Conservation (phyloP, 2,113 vertebrate genomes). For the Clarias gariepinus region DNA sequence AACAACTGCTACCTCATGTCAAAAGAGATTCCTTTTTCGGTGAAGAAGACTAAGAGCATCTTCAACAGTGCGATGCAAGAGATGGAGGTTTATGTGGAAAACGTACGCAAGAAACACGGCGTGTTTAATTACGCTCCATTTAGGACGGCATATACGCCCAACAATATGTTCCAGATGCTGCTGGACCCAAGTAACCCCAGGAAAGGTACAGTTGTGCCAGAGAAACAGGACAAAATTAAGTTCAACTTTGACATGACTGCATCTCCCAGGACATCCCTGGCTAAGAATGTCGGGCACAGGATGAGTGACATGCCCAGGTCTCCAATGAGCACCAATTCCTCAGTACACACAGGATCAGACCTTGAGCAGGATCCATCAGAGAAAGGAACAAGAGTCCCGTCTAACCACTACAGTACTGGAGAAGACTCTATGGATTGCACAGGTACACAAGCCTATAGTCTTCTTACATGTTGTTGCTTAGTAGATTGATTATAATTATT, state of each 20-base stretch:
- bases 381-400: slow-evolving; percentile 78
- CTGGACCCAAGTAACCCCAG: slow-evolving; percentile 87
- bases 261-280: slow-evolving; percentile 84
- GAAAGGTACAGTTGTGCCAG: slow-evolving; percentile 83
- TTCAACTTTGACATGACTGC: slow-evolving; percentile 95
- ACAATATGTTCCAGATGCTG: slow-evolving; percentile 97
- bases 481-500: background rate
- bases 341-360: slow-evolving; percentile 94
- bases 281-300: slow-evolving; percentile 75
- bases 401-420: slow-evolving; percentile 84
- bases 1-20: slow-evolving; percentile 99
- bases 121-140: slow-evolving; percentile 98
- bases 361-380: slow-evolving; percentile 87
- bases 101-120: slow-evolving; percentile 91
- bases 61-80: slow-evolving; percentile 99
- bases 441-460: slow-evolving; percentile 63
- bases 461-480: slow-evolving; percentile 28
- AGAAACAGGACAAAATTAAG: slow-evolving; percentile 96
- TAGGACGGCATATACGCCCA: slow-evolving; percentile 93
- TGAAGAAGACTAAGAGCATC: slow-evolving; percentile 99
- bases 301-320: slow-evolving; percentile 85
- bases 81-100: slow-evolving; percentile 99
- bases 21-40: slow-evolving; percentile 99
- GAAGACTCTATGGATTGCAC: slow-evolving; percentile 93
- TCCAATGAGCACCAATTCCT: slow-evolving; percentile 96